Conservation (phyloP, 2,888 invertebrate species). For the Phengaris arion region DNA sequence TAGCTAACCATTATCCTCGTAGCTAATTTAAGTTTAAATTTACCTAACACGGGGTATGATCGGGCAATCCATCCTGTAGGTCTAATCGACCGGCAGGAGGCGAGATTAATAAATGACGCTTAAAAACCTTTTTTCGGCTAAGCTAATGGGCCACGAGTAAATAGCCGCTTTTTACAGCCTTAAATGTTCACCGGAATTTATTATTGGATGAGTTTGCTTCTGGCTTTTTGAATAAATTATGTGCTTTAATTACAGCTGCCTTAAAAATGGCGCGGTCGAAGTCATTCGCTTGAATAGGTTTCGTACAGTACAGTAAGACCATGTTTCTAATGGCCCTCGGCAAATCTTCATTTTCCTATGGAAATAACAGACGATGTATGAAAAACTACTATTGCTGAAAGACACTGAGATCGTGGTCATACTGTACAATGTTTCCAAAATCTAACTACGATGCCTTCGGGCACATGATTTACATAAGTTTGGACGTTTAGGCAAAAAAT, state of each 20-base stretch:
- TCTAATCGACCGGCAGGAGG: slow-evolving; percentile 66
- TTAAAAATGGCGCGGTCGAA: slow-evolving; percentile 2
- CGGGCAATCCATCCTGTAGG: slow-evolving; percentile 51
- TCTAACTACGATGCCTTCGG: no score
- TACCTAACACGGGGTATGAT: not conserved
- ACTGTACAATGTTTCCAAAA: no score
- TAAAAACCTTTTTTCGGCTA: slow-evolving; percentile 77
- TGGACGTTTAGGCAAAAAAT: no score
- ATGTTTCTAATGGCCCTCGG: no score
- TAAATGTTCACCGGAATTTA: slow-evolving; percentile 51
- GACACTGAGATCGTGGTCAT: no score
- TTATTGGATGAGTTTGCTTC: slow-evolving; percentile 55
- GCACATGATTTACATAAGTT: no score
- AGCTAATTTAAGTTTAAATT: slow-evolving; percentile 13
- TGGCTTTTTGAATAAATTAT: slow-evolving; percentile 60
- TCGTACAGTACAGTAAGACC: no score
- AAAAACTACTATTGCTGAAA: no score
- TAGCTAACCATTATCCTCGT: slow-evolving; percentile 1
- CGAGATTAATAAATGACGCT: slow-evolving; percentile 75
- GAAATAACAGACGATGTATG: no score
- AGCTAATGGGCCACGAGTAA: slow-evolving; percentile 71
- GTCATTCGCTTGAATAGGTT: not conserved
- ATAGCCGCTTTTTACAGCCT: slow-evolving; percentile 65
- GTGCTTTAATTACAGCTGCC: slow-evolving; percentile 32
- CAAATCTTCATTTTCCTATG: no score